Evolutionary conservation across 2,797 vertebrate species (phyloP).

Genomic region (Synanceia verrucosa): DNA sequence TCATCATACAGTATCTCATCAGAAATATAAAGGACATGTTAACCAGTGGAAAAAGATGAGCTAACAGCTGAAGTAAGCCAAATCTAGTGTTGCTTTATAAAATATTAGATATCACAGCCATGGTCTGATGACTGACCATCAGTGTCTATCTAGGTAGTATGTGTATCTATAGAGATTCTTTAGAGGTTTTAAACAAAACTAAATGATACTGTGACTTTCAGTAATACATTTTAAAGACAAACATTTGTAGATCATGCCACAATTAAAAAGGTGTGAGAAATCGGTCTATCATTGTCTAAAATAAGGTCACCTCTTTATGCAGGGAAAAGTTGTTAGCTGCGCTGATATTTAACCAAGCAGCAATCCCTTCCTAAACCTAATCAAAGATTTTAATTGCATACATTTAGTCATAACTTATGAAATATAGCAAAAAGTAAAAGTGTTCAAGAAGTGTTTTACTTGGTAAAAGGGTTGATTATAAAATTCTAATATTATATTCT

Average conservation of each 20-base stretch:
- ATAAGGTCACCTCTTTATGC: too few species aligned
- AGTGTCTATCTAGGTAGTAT: background rate
- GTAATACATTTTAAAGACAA: too few species aligned
- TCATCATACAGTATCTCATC: background rate
- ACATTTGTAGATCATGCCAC: too few species aligned
- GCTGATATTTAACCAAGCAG: background rate
- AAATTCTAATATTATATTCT: too few species aligned
- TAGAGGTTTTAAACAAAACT: too few species aligned
- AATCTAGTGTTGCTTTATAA: background rate
- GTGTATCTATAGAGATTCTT: background rate
- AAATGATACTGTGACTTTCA: too few species aligned
- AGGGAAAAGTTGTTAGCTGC: background rate
- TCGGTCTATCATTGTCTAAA: too few species aligned
- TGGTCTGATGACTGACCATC: background rate
- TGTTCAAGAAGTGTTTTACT: background rate
- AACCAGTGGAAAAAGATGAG: background rate
- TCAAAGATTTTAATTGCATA: background rate
- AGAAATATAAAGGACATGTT: background rate
- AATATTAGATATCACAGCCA: background rate
- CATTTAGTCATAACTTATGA: background rate
- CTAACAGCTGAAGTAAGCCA: background rate
- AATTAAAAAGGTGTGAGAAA: too few species aligned
- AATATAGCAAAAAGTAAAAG: background rate
- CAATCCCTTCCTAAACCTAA: background rate
- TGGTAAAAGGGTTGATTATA: background rate